Base-by-base conservation (phyloP, 1,140 invertebrate species). In the Hermatobates lingyangjiaoensis region DNA sequence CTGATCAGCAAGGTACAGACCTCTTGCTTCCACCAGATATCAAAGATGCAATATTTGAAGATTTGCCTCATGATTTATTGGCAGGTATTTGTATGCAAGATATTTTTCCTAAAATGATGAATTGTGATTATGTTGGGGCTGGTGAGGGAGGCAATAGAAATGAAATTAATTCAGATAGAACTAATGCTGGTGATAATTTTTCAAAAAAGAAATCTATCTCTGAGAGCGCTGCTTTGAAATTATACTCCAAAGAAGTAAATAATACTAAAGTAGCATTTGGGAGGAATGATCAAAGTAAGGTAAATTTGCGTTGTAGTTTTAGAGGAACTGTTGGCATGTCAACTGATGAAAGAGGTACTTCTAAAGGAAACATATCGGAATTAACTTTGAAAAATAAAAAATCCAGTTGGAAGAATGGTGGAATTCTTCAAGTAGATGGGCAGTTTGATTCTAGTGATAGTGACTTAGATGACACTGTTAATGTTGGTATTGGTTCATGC, bases 1-100 rank as follows among this genome's bases (percentile, higher is more conserved):
- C 65, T 68, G 77, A 80, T 58, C 75, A 77, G 38, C 80, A 83
- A 60, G 81, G 79, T 61, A 74, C 77, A 5, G 81, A 86, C 64
- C 64, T 86, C 3, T n/a, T n/a, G n/a, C 62, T 87, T 24, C 81
- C 83, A 14, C 82, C 81, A 0, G 83, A 87, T 69, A 70, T 86
- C 1, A 82, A 83, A 58, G 83, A 86, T 62, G 81, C 81, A 15
- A 85, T 87, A 61, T 81, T 85, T 57, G 79, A 85, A 68, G 83
- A 87, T 62, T 60, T 86, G 18, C 83, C 83, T 30, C 78, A 83
- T 58, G 83, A 86, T 60, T 63, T 86, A 27, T 64, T 87, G 10
- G 81, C 86, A 59, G 82, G 81, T 20, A 83, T 85, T 60, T 85
- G 81, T 2, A 83, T 86, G 77, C 79, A 86, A 65, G 70, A 71